Conservation (phyloP, 1,140 invertebrate species). For the Diabrotica virgifera region DNA sequence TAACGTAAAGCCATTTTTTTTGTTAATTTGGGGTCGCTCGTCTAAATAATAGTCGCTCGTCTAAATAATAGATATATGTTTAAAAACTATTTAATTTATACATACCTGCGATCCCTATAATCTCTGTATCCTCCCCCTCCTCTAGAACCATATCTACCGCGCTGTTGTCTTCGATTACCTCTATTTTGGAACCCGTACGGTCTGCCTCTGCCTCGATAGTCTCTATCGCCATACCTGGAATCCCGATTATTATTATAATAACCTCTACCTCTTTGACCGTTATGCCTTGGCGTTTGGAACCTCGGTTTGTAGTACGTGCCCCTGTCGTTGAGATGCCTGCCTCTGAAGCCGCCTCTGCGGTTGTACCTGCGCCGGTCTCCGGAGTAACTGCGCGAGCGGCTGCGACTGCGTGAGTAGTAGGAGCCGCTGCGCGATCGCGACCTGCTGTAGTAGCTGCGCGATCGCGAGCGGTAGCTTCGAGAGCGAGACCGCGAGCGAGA, state of each 20-base stretch:
- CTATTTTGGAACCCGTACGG: conserved; percentile 43
- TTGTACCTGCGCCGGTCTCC: conserved; percentile 53
- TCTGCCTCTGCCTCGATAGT: conserved; percentile 44
- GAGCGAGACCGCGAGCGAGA: conserved; percentile 45
- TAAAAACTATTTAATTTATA: neutral
- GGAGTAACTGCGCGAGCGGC: conserved; percentile 62
- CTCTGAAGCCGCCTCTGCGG: conserved; percentile 54
- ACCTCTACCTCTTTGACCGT: conserved; percentile 53
- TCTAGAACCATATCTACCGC: conserved; percentile 40
- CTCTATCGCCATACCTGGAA: conserved; percentile 49
- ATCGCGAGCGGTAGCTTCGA: conserved; percentile 45
- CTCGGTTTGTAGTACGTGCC: conserved; percentile 74
- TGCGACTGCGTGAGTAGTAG: conserved; percentile 60
- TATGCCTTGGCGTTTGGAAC: conserved; percentile 58
- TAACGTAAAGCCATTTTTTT: too few species aligned
- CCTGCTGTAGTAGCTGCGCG: conserved; percentile 48
- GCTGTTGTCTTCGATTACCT: conserved; percentile 34
- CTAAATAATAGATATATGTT: too few species aligned
- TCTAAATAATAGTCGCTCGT: too few species aligned
- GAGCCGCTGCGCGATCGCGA: conserved; percentile 50
- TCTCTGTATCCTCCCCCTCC: conserved; percentile 59
- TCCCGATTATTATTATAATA: conserved; percentile 52
- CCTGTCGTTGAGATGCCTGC: conserved; percentile 60
- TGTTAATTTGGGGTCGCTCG: too few species aligned
- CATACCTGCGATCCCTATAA: conserved; percentile 55